Base-by-base conservation (phyloP, 92 coral and sea anemone genomes). In the Phenganax stokvisi region DNA sequence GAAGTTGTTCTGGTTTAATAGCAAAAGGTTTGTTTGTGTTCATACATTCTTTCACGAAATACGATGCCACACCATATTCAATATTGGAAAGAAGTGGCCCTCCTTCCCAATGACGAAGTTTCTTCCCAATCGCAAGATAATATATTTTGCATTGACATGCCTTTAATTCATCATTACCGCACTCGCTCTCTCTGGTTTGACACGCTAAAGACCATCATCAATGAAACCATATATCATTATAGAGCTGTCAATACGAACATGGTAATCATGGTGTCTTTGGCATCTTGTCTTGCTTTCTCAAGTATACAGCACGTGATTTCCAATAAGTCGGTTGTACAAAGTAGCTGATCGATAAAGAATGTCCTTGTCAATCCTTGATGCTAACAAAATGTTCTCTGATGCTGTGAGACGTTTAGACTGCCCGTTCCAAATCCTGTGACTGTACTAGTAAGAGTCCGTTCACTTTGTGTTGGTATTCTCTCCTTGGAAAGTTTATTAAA, bases 391-490 rank as follows among this genome's bases (percentile, higher is more conserved):
- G n/a, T n/a, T n/a, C n/a, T n/a, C n/a, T n/a, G n/a, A n/a, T n/a
- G n/a, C n/a, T n/a, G n/a, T n/a, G n/a, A n/a, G n/a, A n/a, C n/a
- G n/a, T 77, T 0, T 57, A 10, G 81, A 57, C 29, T 29, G 29
- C 25, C 81, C 81, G 27, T 31, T 16, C 70, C 81, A 11, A 77
- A 31, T 59, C 70, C 71, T 7, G 81, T 11, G 56, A 77, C 81
- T 3, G 29, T 58, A 29, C 56, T 77, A 1, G 12, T 9, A 11
- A 77, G 16, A 77, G 60, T 31, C 27, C 71, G 70, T 30, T n/a
- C n/a, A n/a, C n/a, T n/a, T n/a, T n/a, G n/a, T n/a, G n/a, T n/a
- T n/a, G n/a, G n/a, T n/a, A n/a, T n/a, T n/a, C n/a, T n/a, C n/a
- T n/a, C n/a, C n/a, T n/a, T n/a, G n/a, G n/a, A n/a, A n/a, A n/a